phyloP scores from a whole-genome alignment of 1,140 invertebrate genomes.

The Hyles vespertilio region DNA sequence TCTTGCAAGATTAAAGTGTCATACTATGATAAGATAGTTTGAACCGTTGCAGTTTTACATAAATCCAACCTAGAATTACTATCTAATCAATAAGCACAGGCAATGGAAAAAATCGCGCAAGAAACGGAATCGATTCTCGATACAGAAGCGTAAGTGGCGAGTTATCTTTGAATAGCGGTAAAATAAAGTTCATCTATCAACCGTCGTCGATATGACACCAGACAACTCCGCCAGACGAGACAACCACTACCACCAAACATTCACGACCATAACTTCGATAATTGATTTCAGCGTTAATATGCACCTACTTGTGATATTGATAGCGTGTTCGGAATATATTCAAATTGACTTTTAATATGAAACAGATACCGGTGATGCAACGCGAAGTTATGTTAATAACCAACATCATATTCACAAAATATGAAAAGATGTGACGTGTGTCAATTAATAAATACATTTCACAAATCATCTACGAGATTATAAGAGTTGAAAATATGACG shows the following conservation, averaged over 20 bases:
- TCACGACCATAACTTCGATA: constrained; percentile 18
- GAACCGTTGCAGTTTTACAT: too few relatives aligned
- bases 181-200: constrained; percentile 47
- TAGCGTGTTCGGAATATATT: constrained; percentile 5
- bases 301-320: constrained; percentile 10
- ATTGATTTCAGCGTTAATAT: constrained; percentile 13
- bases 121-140: too few relatives aligned
- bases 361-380: constrained; percentile 6
- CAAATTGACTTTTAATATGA: constrained; percentile 6
- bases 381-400: constrained; percentile 2
- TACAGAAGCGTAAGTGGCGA: constrained; percentile 35
- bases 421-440: not conserved
- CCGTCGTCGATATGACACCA: constrained; percentile 33
- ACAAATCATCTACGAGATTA: not conserved
- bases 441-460: constrained; percentile 1
- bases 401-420: constrained; percentile 2
- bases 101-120: too few relatives aligned
- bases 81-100: too few relatives aligned
- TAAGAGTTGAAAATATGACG: too few relatives aligned
- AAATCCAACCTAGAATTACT: too few relatives aligned
- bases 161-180: constrained; percentile 49
- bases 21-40: too few relatives aligned
- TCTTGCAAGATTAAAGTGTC: too few relatives aligned
- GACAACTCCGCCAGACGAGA: constrained; percentile 30
- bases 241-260: constrained; percentile 41